phyloP scores from a whole-genome alignment of 2,113 vertebrate genomes.

The Hemicordylus capensis region DNA sequence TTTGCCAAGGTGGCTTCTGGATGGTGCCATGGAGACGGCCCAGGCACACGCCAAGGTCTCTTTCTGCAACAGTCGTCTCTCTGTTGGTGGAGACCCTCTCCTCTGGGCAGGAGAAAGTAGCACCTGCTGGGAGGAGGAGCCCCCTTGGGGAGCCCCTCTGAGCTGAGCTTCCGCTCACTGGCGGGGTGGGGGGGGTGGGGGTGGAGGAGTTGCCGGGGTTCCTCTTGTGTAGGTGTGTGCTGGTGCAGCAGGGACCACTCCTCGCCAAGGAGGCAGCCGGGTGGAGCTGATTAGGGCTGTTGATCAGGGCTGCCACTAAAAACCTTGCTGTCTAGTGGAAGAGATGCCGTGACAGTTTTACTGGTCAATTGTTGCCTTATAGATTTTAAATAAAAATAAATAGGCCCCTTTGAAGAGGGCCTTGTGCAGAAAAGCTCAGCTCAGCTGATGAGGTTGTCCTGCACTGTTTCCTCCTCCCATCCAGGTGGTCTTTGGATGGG shows the following conservation, averaged over 20 bases:
- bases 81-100: too few relatives aligned
- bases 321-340: conserved; percentile 9
- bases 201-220: too few relatives aligned
- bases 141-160: too few relatives aligned
- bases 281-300: neutral
- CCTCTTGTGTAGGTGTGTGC: too few relatives aligned
- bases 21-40: too few relatives aligned
- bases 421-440: conserved; percentile 23
- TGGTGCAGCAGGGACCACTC: neutral
- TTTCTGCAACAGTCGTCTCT: too few relatives aligned
- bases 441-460: conserved; percentile 29
- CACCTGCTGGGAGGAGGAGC: too few relatives aligned
- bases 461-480: neutral
- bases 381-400: conserved; percentile 60
- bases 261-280: neutral
- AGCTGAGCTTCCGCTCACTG: too few relatives aligned
- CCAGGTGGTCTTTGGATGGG: neutral
- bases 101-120: too few relatives aligned
- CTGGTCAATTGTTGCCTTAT: conserved; percentile 40
- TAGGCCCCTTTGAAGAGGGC: conserved; percentile 38
- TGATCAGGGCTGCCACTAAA: conserved; percentile 16
- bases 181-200: too few relatives aligned
- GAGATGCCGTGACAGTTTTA: conserved; percentile 31
- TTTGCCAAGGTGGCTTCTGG: too few relatives aligned
- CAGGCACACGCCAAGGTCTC: too few relatives aligned